These are phyloP conservation scores for Hemistola chrysoprasaria DNA, from an alignment of 2,888 invertebrate species.

Conservation along the genomic window DNA sequence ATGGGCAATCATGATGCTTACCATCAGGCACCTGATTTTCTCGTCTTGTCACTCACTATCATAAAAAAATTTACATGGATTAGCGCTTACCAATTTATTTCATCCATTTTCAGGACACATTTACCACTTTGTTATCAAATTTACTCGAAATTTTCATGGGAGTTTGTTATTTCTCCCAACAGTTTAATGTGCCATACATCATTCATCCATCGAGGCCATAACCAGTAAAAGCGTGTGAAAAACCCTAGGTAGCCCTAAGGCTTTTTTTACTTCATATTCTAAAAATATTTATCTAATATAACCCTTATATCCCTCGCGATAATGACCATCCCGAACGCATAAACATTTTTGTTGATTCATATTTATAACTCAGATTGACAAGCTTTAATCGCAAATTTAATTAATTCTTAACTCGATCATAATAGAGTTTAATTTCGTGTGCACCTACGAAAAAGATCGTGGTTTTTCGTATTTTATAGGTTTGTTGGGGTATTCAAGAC, in stretches of 20 bases:
- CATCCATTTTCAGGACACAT: no score
- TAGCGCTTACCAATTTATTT: no score
- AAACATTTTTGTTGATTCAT: conserved; percentile 36
- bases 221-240: conserved; percentile 28
- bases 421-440: conserved; percentile 12
- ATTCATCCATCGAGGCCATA: conserved; percentile 15
- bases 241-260: conserved; percentile 29
- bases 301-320: conserved; percentile 23
- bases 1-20: no score
- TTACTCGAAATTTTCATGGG: no score
- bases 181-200: conserved; percentile 19
- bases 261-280: conserved; percentile 12
- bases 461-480: conserved; percentile 38
- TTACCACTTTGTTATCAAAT: no score
- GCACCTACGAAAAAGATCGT: conserved; percentile 4
- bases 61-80: no score
- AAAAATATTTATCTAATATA: conserved; percentile 22
- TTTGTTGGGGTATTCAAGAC: conserved; percentile 39
- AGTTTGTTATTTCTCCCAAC: no score
- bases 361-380: conserved; percentile 41
- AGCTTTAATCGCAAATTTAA: conserved; percentile 12
- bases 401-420: conserved; percentile 1
- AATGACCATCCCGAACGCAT: conserved; percentile 28
- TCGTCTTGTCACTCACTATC: no score
- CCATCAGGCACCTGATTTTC: no score